Evolutionary conservation across 2,113 vertebrate species (phyloP), one percentile per base, ranked within the genome.

Genomic region (Bolborhynchus lineola): DNA sequence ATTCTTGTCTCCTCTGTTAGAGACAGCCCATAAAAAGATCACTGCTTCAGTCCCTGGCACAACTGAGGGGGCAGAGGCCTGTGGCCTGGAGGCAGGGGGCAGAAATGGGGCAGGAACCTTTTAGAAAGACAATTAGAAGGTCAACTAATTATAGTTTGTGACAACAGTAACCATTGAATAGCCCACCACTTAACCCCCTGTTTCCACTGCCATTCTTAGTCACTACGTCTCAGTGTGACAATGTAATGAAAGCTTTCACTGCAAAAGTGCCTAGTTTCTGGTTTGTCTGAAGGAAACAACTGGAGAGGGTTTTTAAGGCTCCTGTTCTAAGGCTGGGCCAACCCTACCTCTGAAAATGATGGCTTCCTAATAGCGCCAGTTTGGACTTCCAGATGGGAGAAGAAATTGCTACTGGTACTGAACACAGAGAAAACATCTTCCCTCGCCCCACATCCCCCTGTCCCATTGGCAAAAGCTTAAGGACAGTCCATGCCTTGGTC

Each of bases 401-500:
- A 83, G 29, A n/a, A 81, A 29, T 77, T n/a, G 52, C 37, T 67
- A n/a, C 16, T 42, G 55, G 28, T 18, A 62, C 35, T 49, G 53
- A 26, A 89, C 65, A 47, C 37, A 62, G 35, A 86, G 17, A 62
- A 84, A 64, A 33, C 3, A 17, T 63, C 63, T 88, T 83, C 35
- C 47, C 10, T 2, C 49, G 9, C 21, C 33, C 3, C 37, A 15
- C 0, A 0, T 62, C 60, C 69, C 23, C 49, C 26, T 35, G 23
- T 35, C 41, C n/a, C 29, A 17, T 10, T 21, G 11, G 41, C 21
- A 42, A 75, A 74, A 90, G 41, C 41, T 79, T 50, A 60, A 60
- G 57, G 55, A 65, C 13, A 53, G 25, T 37, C 35, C 29, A 33
- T 44, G 23, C 35, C 33, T 63, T 33, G 37, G 37, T 44, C 69